Base-by-base conservation (phyloP, 2,888 invertebrate genomes). In the Oscheius sp. region DNA sequence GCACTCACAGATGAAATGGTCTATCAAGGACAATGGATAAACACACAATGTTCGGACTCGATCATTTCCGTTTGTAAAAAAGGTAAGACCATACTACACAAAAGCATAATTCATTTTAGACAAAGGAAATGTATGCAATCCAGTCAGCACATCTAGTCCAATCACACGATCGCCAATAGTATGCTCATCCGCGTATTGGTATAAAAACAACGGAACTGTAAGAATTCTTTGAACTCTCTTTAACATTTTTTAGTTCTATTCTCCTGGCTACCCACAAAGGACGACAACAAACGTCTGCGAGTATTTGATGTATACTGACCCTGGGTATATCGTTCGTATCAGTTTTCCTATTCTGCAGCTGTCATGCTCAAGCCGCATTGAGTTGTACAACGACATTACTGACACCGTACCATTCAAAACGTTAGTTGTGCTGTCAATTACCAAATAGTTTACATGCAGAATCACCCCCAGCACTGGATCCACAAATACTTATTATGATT, bases 151-250 rank as follows among this genome's bases (percentile, higher is more conserved):
- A 35, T 13, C n/a, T 33, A n/a, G 59, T 13, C 59, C 59, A n/a
- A 60, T n/a, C n/a, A n/a, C 59, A 2, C 10, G 10, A 35, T 10
- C 33, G n/a, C 59, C 59, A 35, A 11, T 60, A 4, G 10, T 13
- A 13, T 60, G 59, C 42, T 13, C 35, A 32, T 5, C 32, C 3
- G 51, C 35, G 32, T 51, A 33, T 53, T n/a, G 3, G 13, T 66
- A 33, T 37, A 11, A 66, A 9, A 32, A 66, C 37, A 66, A 66
- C 48, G 66, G 53, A 21, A 66, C 66, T 1, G 66, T 66, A 50
- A 50, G 66, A 11, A 7, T n/a, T 9, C 2, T 60, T 13, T 13
- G 10, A 29, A n/a, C n/a, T 37, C 33, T 32, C 2, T 51, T 51
- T 53, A 51, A 5, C 5, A 42, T 42, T 5, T 42, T 35, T 5